Conservation (phyloP, 2,113 vertebrate genomes). For the Gracilinanus agilis region DNA sequence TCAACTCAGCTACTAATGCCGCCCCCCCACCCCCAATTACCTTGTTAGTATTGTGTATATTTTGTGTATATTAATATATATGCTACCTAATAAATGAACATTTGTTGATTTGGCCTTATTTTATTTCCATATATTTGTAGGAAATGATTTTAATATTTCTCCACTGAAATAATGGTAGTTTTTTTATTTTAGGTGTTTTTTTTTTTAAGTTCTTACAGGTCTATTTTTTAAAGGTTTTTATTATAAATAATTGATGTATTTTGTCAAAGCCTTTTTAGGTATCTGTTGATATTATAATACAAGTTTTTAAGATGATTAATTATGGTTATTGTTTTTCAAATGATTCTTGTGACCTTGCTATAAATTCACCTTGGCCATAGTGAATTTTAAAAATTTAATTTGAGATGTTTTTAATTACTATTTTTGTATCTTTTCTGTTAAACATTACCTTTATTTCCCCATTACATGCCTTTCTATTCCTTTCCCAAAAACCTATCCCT, state of each 20-base stretch:
- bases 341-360: not conserved
- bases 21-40: not conserved
- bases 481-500: too few relatives aligned
- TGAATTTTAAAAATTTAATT: too few relatives aligned
- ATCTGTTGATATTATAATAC: not conserved
- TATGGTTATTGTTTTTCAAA: not conserved
- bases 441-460: too few relatives aligned
- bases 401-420: not conserved
- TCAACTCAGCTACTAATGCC: not conserved
- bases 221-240: not conserved
- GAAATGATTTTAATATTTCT: too few relatives aligned
- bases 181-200: not conserved
- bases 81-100: not conserved
- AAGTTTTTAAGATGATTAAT: not conserved
- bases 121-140: not conserved
- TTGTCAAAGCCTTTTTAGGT: not conserved
- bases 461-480: too few relatives aligned
- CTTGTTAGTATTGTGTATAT: not conserved
- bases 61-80: too few relatives aligned
- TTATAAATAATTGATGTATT: not conserved
- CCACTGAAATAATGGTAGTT: too few relatives aligned
- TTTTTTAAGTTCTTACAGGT: not conserved
- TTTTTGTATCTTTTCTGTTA: not conserved
- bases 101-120: not conserved
- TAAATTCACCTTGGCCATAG: not conserved